A percentile compares a stretch with the other conserved stretches of the same genome.
phyloP scores from a whole-genome alignment of 1,140 invertebrate genomes.

The Drosophila nigrodunni region DNA sequence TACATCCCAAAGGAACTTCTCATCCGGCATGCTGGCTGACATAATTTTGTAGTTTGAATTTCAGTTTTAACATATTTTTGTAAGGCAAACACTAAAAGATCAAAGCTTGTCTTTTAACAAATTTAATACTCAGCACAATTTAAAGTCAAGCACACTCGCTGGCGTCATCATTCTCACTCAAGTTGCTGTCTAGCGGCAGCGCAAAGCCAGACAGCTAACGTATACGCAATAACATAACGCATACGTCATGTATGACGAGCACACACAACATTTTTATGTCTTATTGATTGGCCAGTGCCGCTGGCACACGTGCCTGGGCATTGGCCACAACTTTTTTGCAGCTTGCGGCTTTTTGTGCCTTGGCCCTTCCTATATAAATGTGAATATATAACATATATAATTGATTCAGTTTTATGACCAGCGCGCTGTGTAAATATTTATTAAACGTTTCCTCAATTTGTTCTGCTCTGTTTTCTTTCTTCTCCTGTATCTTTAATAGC shows the following conservation, averaged over 20 bases:
- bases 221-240: slow-evolving; percentile 27
- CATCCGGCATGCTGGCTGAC: slow-evolving; percentile 6
- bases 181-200: slow-evolving; percentile 12
- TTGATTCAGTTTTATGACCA: slow-evolving; percentile 72
- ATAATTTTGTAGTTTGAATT: neutral
- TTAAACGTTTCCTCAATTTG: slow-evolving; percentile 44
- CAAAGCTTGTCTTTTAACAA: neutral
- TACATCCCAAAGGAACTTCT: slow-evolving; percentile 90
- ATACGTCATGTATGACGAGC: slow-evolving; percentile 45
- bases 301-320: slow-evolving; percentile 33
- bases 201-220: slow-evolving; percentile 1
- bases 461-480: slow-evolving; percentile 7
- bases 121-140: neutral
- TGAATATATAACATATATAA: slow-evolving; percentile 68
- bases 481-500: slow-evolving; percentile 44
- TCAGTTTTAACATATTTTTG: neutral
- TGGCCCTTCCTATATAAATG: slow-evolving; percentile 36
- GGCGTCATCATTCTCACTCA: neutral
- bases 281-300: slow-evolving; percentile 64
- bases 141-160: neutral
- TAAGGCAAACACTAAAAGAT: neutral
- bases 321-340: slow-evolving; percentile 42
- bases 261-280: slow-evolving; percentile 48
- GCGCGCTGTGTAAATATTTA: slow-evolving; percentile 59
- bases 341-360: slow-evolving; percentile 41